Conservation (phyloP, 2,888 invertebrate species). For the Drosophila bunnanda region DNA sequence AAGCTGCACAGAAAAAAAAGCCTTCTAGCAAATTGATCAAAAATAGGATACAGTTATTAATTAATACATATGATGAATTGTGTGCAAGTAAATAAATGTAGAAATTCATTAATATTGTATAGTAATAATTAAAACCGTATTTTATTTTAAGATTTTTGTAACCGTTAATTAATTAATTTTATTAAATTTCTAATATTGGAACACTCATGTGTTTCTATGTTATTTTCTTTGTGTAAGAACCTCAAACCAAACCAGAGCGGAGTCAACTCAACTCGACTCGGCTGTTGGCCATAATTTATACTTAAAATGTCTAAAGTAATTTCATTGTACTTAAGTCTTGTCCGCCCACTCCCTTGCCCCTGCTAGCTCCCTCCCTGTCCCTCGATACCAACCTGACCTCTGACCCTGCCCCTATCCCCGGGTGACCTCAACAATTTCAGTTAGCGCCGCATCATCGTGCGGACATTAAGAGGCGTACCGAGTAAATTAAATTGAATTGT, state of each 20-base stretch:
- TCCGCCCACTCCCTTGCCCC: slow-evolving; percentile 25
- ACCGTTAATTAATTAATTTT: neutral
- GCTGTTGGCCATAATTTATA: slow-evolving; percentile 80
- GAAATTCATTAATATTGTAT: neutral
- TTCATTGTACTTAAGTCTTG: slow-evolving; percentile 71
- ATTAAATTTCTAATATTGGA: no score
- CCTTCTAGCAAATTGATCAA: neutral
- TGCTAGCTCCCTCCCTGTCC: neutral
- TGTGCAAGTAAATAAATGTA: neutral
- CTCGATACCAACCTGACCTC: slow-evolving; percentile 8
- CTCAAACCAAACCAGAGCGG: slow-evolving; percentile 9
- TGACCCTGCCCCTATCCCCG: neutral
- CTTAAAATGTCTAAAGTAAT: slow-evolving; percentile 79
- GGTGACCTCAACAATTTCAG: slow-evolving; percentile 34
- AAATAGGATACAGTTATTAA: neutral
- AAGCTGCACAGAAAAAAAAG: slow-evolving; percentile 8
- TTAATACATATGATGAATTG: neutral
- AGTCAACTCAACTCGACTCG: slow-evolving; percentile 45
- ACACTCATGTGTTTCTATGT: no score
- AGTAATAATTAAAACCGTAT: no score
- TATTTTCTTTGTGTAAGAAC: neutral
- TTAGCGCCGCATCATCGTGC: slow-evolving; percentile 41
- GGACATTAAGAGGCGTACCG: slow-evolving; percentile 21
- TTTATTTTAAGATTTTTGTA: neutral
- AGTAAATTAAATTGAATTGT: slow-evolving; percentile 78